Conservation (phyloP, 2,797 vertebrate genomes). For the Leuciscus waleckii region DNA sequence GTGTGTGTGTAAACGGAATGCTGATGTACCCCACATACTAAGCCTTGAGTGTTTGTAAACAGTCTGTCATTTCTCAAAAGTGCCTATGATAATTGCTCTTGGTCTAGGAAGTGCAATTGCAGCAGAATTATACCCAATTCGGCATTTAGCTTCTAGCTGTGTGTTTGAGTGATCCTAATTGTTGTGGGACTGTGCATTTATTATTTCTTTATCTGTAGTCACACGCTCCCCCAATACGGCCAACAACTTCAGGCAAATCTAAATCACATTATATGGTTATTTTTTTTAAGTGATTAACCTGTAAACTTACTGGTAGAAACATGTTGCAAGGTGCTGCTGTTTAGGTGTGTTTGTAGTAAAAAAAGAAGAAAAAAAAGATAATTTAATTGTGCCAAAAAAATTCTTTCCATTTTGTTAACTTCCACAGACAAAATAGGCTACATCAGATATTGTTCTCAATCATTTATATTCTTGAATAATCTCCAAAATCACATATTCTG, state of each 20-base stretch:
- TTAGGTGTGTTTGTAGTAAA: constrained; percentile 71
- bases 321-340: constrained; percentile 73
- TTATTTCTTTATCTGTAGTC: constrained; percentile 81
- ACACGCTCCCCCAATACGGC: constrained; percentile 76
- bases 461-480: neutral
- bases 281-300: constrained; percentile 81
- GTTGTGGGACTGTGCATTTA: constrained; percentile 78
- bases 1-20: constrained; percentile 54
- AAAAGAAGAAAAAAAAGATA: neutral
- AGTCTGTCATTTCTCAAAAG: constrained; percentile 89
- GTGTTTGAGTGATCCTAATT: constrained; percentile 88
- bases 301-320: constrained; percentile 78
- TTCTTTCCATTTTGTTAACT: neutral
- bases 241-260: constrained; percentile 81
- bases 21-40: constrained; percentile 59
- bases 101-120: constrained; percentile 88
- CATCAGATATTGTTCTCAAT: neutral
- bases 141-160: constrained; percentile 80
- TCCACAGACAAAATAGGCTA: neutral
- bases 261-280: constrained; percentile 72
- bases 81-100: constrained; percentile 80
- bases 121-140: constrained; percentile 86
- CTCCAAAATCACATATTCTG: neutral
- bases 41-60: constrained; percentile 87
- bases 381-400: neutral